Evolutionary conservation across 2,113 vertebrate species (phyloP).

Genomic region (Lepidiolamprologus cunningtoni): DNA sequence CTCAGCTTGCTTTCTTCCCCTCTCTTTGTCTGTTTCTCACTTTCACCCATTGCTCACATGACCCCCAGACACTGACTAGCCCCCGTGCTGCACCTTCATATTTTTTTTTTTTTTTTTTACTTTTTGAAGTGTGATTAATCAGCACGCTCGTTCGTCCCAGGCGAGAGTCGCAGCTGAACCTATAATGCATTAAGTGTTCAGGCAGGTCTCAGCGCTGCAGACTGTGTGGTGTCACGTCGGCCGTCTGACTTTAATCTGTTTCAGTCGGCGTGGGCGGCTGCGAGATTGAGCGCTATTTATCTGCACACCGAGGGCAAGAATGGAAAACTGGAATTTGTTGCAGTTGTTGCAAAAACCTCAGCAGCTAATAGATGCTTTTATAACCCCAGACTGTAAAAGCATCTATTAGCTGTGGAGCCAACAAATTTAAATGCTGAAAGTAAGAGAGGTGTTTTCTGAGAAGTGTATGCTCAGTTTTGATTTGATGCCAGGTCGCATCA

Average conservation of each 20-base stretch:
- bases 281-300: not conserved
- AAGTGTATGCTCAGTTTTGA: not conserved
- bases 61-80: not conserved
- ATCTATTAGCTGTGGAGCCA: not conserved
- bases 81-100: not conserved
- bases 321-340: not conserved
- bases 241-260: not conserved
- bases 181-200: not conserved
- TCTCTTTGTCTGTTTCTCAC: not conserved
- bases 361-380: not conserved
- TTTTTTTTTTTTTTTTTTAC: not conserved
- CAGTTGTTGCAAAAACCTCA: not conserved
- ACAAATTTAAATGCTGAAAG: not conserved
- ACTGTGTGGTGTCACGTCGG: not conserved
- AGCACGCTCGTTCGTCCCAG: not conserved
- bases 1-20: constrained; percentile 23
- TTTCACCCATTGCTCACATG: not conserved
- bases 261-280: not conserved
- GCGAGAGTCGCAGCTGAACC: not conserved
- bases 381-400: not conserved
- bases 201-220: not conserved
- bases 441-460: not conserved
- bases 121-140: not conserved
- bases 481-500: not conserved
- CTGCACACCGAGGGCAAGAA: not conserved